phyloP scores from a whole-genome alignment of 2,888 invertebrate species.

The Smittia aterrima region DNA sequence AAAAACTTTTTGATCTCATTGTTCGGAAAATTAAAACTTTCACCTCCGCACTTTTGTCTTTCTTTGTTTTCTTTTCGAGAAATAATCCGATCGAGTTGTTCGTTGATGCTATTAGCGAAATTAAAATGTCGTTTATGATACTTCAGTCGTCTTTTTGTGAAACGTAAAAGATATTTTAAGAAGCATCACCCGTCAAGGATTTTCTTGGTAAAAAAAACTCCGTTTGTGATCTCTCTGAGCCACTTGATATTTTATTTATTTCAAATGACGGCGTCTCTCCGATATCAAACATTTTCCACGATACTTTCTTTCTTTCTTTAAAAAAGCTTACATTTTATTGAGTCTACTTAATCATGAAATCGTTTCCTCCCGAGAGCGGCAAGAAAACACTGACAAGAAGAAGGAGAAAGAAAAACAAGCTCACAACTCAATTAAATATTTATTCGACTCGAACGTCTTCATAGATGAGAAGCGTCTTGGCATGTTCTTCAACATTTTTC shows the following conservation, averaged over 20 bases:
- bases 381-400: not conserved
- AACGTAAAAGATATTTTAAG: not conserved
- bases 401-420: slow-evolving; percentile 26
- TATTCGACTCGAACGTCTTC: slow-evolving; percentile 8
- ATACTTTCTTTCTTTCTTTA: slow-evolving; percentile 1
- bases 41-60: too few relatives aligned
- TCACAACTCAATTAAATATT: slow-evolving; percentile 41
- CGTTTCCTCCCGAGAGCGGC: slow-evolving; percentile 23
- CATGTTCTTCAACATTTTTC: slow-evolving; percentile 21
- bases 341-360: slow-evolving; percentile 35
- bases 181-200: not conserved
- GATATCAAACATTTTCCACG: not conserved
- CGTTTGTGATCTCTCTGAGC: slow-evolving; percentile 23
- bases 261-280: not conserved
- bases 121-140: slow-evolving; percentile 30
- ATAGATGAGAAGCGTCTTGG: slow-evolving; percentile 20
- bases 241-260: slow-evolving; percentile 40
- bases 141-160: not conserved
- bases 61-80: too few relatives aligned
- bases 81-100: too few relatives aligned
- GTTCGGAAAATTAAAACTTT: too few relatives aligned
- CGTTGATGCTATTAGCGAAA: slow-evolving; percentile 19
- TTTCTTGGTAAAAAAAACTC: not conserved
- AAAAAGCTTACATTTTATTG: slow-evolving; percentile 30
- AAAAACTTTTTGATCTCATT: too few relatives aligned